phyloP scores from a whole-genome alignment of 2,113 vertebrate genomes.

The Otis tarda region DNA sequence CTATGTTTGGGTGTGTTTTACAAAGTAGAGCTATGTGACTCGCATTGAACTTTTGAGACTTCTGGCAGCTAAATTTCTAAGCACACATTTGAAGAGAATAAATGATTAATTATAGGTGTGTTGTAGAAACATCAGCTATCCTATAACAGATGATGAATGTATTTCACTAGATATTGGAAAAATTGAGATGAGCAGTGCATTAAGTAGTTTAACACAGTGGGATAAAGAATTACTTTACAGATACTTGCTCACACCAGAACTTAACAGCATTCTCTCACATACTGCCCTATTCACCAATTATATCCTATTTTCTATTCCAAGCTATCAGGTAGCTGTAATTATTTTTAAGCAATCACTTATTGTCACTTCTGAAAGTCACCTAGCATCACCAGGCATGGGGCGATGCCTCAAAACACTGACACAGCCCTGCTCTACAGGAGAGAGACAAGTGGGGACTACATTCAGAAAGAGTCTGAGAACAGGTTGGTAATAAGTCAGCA shows the following conservation, averaged over 20 bases:
- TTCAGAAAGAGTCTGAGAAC: neutral
- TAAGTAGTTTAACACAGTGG: neutral
- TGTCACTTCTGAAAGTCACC: neutral
- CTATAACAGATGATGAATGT: neutral
- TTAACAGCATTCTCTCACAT: neutral
- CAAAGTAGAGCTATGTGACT: neutral
- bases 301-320: neutral
- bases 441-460: neutral
- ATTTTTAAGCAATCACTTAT: neutral
- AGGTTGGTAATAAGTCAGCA: neutral
- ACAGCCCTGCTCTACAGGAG: neutral
- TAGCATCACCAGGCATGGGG: neutral
- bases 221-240: neutral
- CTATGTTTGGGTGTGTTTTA: neutral
- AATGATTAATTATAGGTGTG: neutral
- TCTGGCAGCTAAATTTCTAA: neutral
- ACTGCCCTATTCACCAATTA: neutral
- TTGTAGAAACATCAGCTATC: neutral
- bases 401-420: neutral
- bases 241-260: neutral
- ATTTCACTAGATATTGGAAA: neutral
- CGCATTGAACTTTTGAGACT: neutral
- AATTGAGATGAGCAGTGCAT: neutral
- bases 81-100: neutral
- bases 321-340: neutral